Conservation (phyloP, 2,888 invertebrate genomes). For the Boloria euphrosyne region DNA sequence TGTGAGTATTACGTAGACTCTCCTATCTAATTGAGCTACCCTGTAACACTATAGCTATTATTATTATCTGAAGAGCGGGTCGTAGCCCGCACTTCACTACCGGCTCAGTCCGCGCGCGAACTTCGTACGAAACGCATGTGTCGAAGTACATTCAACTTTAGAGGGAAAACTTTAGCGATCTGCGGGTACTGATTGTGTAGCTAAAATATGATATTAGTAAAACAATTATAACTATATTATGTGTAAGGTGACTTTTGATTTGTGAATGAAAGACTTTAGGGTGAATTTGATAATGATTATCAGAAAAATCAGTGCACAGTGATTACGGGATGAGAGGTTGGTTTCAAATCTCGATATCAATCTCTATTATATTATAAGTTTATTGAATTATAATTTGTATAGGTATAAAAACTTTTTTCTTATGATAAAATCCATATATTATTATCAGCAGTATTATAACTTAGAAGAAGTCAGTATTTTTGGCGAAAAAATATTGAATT, state of each 20-base stretch:
- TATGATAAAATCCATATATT: no score
- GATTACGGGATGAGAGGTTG: conserved; percentile 62
- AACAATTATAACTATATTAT: conserved; percentile 28
- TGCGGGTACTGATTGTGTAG: conserved; percentile 14
- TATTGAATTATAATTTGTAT: no score
- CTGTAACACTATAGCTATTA: conserved; percentile 40
- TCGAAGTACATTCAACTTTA: conserved; percentile 43
- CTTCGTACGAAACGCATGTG: conserved; percentile 51
- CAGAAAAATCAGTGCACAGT: conserved; percentile 45
- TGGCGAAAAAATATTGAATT: no score
- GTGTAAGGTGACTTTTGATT: conserved; percentile 49
- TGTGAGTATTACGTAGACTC: conserved; percentile 35
- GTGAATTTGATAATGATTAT: conserved; percentile 39
- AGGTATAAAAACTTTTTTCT: no score
- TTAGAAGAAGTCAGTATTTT: no score
- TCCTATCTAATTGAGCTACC: conserved; percentile 42
- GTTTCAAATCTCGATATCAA: conserved; percentile 34
- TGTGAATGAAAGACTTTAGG: conserved; percentile 28
- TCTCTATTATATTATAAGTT: not conserved
- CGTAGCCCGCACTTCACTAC: conserved; percentile 26
- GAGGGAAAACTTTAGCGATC: conserved; percentile 69
- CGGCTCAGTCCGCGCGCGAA: conserved; percentile 54
- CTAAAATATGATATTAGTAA: not conserved
- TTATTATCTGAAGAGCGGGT: conserved; percentile 38
- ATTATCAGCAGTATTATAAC: no score